Evolutionary conservation across 1,140 invertebrate genomes (phyloP).

Genomic region (Zaprionus inermis): DNA sequence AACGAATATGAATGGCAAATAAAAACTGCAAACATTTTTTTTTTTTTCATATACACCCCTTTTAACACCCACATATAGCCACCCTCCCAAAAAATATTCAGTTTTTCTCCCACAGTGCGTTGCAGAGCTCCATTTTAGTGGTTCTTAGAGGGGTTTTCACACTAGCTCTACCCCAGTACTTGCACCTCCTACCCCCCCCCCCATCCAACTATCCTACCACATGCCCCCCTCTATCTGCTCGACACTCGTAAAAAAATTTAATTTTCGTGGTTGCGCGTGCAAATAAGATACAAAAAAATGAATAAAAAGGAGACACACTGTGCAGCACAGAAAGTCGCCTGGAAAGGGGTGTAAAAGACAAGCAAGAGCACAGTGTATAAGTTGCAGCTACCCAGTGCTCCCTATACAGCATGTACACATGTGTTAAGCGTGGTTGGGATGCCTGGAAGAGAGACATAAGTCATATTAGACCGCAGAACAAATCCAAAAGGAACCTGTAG

Average conservation of each 20-base stretch:
- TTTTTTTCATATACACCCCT: not conserved
- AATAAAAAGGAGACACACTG: not conserved
- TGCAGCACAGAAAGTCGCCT: not conserved
- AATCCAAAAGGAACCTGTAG: no score
- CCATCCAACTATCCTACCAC: not conserved
- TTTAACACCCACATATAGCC: no score
- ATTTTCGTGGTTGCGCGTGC: conserved; percentile 17
- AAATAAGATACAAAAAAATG: conserved; percentile 14
- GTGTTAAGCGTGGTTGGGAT: not conserved
- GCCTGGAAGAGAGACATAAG: no score
- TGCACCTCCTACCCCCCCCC: no score
- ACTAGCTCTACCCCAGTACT: no score
- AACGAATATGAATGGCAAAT: conserved; percentile 22
- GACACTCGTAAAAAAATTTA: conserved; percentile 4
- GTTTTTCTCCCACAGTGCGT: not conserved
- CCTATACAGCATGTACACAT: not conserved
- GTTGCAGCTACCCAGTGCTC: no score
- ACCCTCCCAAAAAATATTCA: conserved; percentile 6
- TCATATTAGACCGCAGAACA: no score
- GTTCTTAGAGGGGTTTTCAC: no score
- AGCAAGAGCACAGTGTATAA: not conserved
- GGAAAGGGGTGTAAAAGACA: not conserved
- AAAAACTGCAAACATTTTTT: conserved; percentile 16
- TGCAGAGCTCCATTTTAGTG: no score
- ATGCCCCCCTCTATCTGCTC: not conserved